phyloP scores from a whole-genome alignment of 2,113 vertebrate species.

The Sylvicapra grimmia region DNA sequence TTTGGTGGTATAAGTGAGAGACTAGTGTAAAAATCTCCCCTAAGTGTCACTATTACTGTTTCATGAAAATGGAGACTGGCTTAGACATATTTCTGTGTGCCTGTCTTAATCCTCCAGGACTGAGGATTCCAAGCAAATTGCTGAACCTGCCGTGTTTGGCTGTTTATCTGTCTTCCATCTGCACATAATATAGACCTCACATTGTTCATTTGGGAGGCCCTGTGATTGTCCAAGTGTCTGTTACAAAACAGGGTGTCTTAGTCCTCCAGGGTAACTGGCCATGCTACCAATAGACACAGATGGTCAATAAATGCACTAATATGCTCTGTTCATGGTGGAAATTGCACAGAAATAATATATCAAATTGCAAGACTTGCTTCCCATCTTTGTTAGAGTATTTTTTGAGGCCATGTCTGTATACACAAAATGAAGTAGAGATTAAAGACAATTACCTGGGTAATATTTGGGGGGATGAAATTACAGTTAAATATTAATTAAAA shows the following conservation, averaged over 20 bases:
- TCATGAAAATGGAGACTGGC: neutral
- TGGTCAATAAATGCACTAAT: slow-evolving; percentile 55
- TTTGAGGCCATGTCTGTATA: slow-evolving; percentile 14
- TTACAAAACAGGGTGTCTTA: slow-evolving; percentile 55
- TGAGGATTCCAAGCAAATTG: slow-evolving; percentile 38
- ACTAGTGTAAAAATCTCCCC: slow-evolving; percentile 21
- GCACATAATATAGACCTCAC: slow-evolving; percentile 50
- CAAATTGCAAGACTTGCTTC: slow-evolving; percentile 41
- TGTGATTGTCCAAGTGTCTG: slow-evolving; percentile 54
- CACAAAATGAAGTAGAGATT: slow-evolving; percentile 18
- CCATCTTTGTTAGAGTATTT: slow-evolving; percentile 33
- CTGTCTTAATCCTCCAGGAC: slow-evolving; percentile 45
- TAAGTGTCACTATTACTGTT: neutral
- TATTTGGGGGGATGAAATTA: neutral
- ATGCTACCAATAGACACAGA: slow-evolving; percentile 48
- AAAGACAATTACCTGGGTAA: neutral
- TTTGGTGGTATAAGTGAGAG: slow-evolving; percentile 34
- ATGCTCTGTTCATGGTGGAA: slow-evolving; percentile 37
- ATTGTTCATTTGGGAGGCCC: slow-evolving; percentile 52
- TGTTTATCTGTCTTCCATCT: slow-evolving; percentile 60
- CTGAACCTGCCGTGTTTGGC: slow-evolving; percentile 39
- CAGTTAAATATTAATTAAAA: neutral
- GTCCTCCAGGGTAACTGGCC: slow-evolving; percentile 54
- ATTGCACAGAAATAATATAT: slow-evolving; percentile 51
- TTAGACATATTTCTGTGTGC: slow-evolving; percentile 8